Conservation (phyloP, 2,113 vertebrate genomes). For the Corvus moneduloides region DNA sequence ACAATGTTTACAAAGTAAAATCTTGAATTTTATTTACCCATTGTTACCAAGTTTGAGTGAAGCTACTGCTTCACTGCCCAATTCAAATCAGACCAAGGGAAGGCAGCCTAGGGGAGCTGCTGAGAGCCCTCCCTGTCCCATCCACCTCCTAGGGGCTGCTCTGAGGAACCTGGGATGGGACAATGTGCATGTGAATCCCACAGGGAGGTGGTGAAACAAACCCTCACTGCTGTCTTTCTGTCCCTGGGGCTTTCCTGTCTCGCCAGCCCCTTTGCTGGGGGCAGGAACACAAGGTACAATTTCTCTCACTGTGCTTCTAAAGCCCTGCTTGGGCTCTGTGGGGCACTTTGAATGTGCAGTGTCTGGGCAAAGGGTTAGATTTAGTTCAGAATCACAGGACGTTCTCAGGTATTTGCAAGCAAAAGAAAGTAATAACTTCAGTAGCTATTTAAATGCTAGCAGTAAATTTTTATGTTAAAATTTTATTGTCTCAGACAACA, state of each 20-base stretch:
- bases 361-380: background rate
- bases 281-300: background rate
- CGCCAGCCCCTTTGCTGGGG: background rate
- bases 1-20: background rate
- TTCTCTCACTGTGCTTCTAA: background rate
- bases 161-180: background rate
- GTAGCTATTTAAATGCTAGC: background rate
- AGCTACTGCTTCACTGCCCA: background rate
- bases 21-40: background rate
- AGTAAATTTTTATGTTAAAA: background rate
- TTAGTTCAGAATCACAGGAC: background rate
- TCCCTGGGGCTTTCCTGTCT: background rate
- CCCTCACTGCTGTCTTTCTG: background rate
- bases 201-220: background rate
- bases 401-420: background rate
- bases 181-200: accelerated
- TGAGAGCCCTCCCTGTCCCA: background rate
- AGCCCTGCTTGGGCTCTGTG: background rate
- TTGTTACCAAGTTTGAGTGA: background rate
- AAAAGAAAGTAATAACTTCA: background rate
- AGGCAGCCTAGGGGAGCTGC: background rate
- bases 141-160: background rate
- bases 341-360: background rate
- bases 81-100: background rate
- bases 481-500: background rate